Percentiles rank a stretch among this genome's conserved stretches.
Conservation (phyloP, 2,797 vertebrate species). For the Jordanella pulchra region DNA sequence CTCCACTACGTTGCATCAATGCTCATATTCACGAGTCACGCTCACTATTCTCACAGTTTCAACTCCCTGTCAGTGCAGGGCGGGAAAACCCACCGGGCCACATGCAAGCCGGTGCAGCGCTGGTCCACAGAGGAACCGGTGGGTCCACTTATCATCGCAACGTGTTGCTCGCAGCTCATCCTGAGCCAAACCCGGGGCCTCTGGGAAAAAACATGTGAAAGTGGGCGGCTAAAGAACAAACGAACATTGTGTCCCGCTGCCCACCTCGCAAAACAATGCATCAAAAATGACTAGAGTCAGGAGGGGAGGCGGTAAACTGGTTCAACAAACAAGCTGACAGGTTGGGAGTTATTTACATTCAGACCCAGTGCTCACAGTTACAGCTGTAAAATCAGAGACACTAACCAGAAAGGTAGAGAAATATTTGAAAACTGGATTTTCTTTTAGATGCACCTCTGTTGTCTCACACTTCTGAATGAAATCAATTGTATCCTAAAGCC, state of each 20-base stretch:
- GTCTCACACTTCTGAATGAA: too few relatives aligned
- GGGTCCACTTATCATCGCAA: conserved; percentile 37
- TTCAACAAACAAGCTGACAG: background rate
- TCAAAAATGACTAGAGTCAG: background rate
- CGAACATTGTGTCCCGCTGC: conserved; percentile 61
- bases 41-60: background rate
- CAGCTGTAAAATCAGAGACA: too few relatives aligned
- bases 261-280: conserved; percentile 47
- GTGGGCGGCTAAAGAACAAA: conserved; percentile 64
- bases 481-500: too few relatives aligned
- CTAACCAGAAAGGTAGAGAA: too few relatives aligned
- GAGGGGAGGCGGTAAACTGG: background rate
- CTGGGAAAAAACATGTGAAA: conserved; percentile 49
- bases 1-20: background rate
- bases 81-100: background rate
- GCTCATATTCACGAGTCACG: too few relatives aligned
- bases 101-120: background rate
- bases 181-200: conserved; percentile 26
- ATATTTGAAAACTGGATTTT: too few relatives aligned
- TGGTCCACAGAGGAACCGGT: conserved; percentile 18
- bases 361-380: background rate
- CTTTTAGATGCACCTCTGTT: too few relatives aligned
- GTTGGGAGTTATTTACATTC: background rate
- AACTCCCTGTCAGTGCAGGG: background rate
- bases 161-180: conserved; percentile 39